Evolutionary conservation across 2,888 invertebrate species (phyloP), one percentile per base, ranked within the genome.

Genomic region (Schizotus pectinicornis): DNA sequence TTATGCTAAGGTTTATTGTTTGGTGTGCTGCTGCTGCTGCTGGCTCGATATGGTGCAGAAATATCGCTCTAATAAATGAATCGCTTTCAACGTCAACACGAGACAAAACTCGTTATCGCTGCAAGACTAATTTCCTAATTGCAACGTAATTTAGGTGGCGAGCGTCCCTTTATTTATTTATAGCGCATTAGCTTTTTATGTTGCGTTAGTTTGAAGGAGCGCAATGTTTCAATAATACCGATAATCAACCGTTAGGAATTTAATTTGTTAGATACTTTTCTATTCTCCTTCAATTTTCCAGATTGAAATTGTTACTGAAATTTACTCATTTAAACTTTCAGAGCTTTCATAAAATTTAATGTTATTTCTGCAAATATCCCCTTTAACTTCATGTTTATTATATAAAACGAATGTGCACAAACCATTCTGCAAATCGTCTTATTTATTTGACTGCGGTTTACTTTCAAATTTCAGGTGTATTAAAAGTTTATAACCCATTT

Each of bases 61-160:
- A 54, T 47, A 54, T 46, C 30, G 54, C 54, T 35, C 33, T 54
- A 47, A 47, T 54, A 39, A 54, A 54, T 54, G 39, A 54, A 54
- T 30, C 41, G 47, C 33, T 46, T 38, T 39, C 53, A 32, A 42
- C 31, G 43, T 52, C 43, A 31, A 45, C 46, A 53, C 53, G 43
- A 46, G 34, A 41, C 30, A 51, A 51, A 51, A 35, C 32, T 11
- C 43, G 22, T 51, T 14, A 49, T 49, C 42, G 36, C 22, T 31
- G 13, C 36, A 22, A 22, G 5, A 14, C 35, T 42, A 43, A 43
- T 51, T 42, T 43, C 22, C 11, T 51, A 51, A 42, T 35, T 11
- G 8, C 3, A 22, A 22, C 2, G 5, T 22, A 22, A 22, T 22
- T 22, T 22, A 22, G 3, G 2, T 22, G 22, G 22, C 22, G 5